These are phyloP conservation scores for Acanthopagrus latus DNA, from an alignment of 2,797 vertebrate genomes.

Conservation along the genomic window DNA sequence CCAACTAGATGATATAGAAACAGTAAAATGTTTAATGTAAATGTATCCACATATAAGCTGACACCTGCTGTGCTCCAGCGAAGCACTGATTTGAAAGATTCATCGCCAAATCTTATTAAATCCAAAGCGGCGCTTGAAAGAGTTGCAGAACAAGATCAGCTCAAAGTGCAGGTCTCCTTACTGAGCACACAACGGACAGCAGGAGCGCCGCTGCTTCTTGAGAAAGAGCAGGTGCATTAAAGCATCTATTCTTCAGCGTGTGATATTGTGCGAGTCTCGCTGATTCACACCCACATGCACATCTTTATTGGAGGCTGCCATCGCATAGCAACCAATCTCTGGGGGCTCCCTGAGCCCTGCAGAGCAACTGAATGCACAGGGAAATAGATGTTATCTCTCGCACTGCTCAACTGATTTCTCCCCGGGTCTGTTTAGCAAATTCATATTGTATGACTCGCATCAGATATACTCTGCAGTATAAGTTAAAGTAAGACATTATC, in stretches of 20 bases:
- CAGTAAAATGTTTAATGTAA: background rate
- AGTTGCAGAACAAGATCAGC: conserved; percentile 14
- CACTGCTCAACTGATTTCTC: conserved; percentile 33
- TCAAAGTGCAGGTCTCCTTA: conserved; percentile 14
- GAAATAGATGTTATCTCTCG: conserved; percentile 62
- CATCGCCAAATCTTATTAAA: conserved; percentile 8
- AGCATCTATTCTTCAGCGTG: conserved; percentile 52
- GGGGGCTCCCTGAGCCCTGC: conserved; percentile 66
- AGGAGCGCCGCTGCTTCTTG: background rate
- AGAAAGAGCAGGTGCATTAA: conserved; percentile 56
- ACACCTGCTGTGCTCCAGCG: background rate
- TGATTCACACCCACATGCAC: conserved; percentile 73
- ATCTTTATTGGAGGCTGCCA: conserved; percentile 73
- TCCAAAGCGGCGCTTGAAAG: conserved; percentile 11
- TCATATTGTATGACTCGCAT: background rate
- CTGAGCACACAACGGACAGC: background rate
- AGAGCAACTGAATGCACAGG: conserved; percentile 69
- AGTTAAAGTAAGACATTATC: background rate
- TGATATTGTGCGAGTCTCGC: conserved; percentile 57
- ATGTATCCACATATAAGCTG: background rate
- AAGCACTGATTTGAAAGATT: conserved; percentile 26
- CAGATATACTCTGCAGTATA: background rate
- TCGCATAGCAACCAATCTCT: conserved; percentile 80
- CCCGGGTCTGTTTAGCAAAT: conserved; percentile 31
- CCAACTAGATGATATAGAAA: background rate